phyloP scores from a whole-genome alignment of 2,797 vertebrate genomes.

The Enteromius unitaeniatus region DNA sequence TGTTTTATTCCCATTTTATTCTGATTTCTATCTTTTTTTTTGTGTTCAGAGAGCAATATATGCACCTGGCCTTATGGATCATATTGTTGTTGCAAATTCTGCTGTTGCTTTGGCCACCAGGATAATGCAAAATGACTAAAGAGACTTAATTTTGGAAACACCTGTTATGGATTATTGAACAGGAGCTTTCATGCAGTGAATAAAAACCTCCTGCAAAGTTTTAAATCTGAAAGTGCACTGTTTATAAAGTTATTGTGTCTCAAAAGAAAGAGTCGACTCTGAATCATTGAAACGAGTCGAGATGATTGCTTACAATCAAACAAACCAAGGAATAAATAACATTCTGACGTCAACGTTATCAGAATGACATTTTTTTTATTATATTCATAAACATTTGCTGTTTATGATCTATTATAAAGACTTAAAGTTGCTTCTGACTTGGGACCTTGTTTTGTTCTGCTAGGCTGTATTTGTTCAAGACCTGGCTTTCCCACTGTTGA shows the following conservation, averaged over 20 bases:
- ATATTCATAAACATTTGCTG: too few relatives aligned
- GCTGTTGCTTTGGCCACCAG: background rate
- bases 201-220: too few relatives aligned
- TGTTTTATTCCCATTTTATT: background rate
- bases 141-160: background rate
- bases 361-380: background rate
- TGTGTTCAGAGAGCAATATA: slow-evolving; percentile 15
- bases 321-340: background rate
- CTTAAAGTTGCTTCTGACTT: background rate
- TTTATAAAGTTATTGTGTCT: too few relatives aligned
- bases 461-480: background rate
- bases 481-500: background rate
- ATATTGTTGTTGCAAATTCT: background rate
- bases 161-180: too few relatives aligned
- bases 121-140: background rate
- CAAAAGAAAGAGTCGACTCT: too few relatives aligned
- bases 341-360: background rate
- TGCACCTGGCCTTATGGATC: background rate
- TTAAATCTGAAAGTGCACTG: too few relatives aligned
- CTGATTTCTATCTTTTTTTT: slow-evolving; percentile 24
- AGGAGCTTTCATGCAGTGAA: too few relatives aligned
- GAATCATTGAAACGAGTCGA: too few relatives aligned
- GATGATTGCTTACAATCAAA: background rate
- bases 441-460: background rate
- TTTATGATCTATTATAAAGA: background rate